Conservation (phyloP, 2,797 vertebrate genomes). For the Tolypeutes matacus region DNA sequence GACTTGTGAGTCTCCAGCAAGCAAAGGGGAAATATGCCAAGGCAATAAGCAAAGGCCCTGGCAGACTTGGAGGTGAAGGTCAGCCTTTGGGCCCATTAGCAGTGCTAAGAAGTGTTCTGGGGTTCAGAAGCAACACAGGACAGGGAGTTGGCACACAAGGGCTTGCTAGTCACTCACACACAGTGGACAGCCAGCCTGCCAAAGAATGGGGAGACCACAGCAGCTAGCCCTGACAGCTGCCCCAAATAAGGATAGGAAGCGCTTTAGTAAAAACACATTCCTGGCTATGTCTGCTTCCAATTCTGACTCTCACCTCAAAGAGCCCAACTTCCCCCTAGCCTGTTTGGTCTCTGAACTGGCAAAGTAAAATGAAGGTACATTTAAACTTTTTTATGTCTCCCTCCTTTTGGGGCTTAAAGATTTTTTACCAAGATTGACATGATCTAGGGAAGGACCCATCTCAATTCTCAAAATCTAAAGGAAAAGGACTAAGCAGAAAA, state of each 20-base stretch:
- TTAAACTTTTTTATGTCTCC: neutral
- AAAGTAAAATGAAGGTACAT: conserved; percentile 1
- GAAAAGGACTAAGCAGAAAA: neutral
- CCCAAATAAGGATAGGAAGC: conserved; percentile 57
- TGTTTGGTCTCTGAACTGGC: neutral
- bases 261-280: conserved; percentile 49
- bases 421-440: neutral
- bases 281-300: neutral
- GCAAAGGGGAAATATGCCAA: neutral
- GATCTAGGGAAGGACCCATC: neutral
- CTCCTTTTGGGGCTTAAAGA: neutral
- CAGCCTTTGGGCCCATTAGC: neutral
- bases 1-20: neutral
- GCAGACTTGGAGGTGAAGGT: neutral
- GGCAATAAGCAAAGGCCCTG: neutral
- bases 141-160: neutral
- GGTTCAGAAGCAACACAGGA: neutral
- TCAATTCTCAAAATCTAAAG: neutral
- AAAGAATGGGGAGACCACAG: neutral
- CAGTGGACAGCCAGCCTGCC: conserved; percentile 15
- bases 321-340: neutral
- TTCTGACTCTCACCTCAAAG: conserved; percentile 31
- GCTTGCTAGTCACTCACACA: neutral
- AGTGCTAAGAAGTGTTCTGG: neutral
- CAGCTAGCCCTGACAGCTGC: neutral